Evolutionary conservation across 2,113 vertebrate species (phyloP).

Genomic region (Vidua chalybeata): DNA sequence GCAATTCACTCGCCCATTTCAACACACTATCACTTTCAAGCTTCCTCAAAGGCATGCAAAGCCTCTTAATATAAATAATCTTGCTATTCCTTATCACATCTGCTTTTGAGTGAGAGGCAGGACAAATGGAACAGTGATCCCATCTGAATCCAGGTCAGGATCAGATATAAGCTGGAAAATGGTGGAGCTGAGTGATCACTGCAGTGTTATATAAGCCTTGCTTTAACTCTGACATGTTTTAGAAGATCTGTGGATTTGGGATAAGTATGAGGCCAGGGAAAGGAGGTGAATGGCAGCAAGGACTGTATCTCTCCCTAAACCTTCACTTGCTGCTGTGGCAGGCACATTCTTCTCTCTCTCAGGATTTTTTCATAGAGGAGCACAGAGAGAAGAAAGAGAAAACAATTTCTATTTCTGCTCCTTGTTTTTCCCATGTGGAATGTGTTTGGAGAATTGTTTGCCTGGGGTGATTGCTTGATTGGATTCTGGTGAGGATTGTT

Average conservation of each 20-base stretch:
- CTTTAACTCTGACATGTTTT: neutral
- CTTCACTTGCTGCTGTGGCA: neutral
- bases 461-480: too few relatives aligned
- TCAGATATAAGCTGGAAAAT: neutral
- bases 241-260: neutral
- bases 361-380: too few relatives aligned
- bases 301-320: neutral
- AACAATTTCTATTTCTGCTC: too few relatives aligned
- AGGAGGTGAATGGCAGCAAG: neutral
- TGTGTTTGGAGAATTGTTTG: too few relatives aligned
- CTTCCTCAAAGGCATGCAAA: conserved; percentile 21
- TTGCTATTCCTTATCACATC: conserved; percentile 23
- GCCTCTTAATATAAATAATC: conserved; percentile 44
- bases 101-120: conserved; percentile 20
- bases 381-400: too few relatives aligned
- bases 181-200: neutral
- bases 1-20: neutral
- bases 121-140: neutral
- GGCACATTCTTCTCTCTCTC: too few relatives aligned
- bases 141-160: conserved; percentile 38
- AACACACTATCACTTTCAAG: neutral
- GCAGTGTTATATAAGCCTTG: neutral
- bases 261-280: neutral
- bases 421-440: too few relatives aligned
- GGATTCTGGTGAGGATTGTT: too few relatives aligned